phyloP scores from a whole-genome alignment of 2,888 invertebrate species.

The Hipparchia sbordonii region DNA sequence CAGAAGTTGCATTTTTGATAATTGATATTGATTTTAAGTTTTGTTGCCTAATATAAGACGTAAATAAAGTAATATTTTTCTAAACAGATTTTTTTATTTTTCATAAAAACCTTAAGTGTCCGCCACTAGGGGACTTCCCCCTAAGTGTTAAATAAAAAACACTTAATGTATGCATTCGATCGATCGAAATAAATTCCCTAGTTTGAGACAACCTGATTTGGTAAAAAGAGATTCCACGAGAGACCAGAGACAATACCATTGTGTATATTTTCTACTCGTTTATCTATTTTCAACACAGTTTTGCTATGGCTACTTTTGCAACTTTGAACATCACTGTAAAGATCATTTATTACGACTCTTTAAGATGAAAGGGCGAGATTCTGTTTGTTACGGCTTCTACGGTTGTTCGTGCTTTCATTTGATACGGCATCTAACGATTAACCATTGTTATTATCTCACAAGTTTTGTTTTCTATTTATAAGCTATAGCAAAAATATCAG shows the following conservation, averaged over 20 bases:
- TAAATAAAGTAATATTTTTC: too few species aligned
- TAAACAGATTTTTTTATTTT: too few species aligned
- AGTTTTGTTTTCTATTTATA: slow-evolving; percentile 1
- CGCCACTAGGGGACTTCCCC: too few species aligned
- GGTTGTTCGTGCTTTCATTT: slow-evolving; percentile 7
- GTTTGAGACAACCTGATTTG: not conserved
- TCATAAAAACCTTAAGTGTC: too few species aligned
- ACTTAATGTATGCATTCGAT: too few species aligned
- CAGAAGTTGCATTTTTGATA: too few species aligned
- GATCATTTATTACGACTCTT: slow-evolving; percentile 11
- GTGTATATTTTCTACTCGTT: not conserved
- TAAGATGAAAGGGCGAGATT: slow-evolving; percentile 2
- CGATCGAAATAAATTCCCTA: too few species aligned
- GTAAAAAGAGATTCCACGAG: not conserved
- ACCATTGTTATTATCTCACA: slow-evolving; percentile 27
- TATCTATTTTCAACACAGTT: not conserved
- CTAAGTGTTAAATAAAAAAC: too few species aligned
- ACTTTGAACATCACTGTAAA: slow-evolving; percentile 13
- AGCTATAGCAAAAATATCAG: not conserved
- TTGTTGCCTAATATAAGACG: too few species aligned
- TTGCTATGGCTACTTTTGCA: not conserved
- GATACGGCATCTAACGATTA: slow-evolving; percentile 26
- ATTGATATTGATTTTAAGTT: too few species aligned
- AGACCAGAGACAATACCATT: not conserved
- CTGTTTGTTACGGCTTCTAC: slow-evolving; percentile 14